These are phyloP conservation scores for Philonicus albiceps DNA, from an alignment of 2,888 invertebrate species.

Conservation along the genomic window DNA sequence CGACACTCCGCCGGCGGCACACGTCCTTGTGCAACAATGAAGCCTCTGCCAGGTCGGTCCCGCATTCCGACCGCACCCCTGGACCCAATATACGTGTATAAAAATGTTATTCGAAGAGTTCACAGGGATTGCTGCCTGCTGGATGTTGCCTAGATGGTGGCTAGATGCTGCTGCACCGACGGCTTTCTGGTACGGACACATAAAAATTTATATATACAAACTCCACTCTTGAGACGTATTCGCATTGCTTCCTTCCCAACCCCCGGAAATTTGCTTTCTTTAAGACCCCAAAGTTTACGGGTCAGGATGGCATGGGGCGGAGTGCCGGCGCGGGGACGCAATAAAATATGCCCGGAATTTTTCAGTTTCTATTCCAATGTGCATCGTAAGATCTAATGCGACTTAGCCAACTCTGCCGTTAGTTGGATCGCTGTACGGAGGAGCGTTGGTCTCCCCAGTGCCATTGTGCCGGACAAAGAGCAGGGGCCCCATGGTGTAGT, in stretches of 20 bases:
- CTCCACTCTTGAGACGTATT: not conserved
- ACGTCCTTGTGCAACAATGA: not conserved
- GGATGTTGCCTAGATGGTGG: not conserved
- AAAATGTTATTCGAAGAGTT: not conserved
- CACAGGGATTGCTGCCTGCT: not conserved
- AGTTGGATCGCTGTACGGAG: not conserved
- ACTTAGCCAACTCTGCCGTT: not conserved
- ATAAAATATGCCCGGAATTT: conserved; percentile 1
- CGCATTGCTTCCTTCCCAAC: not conserved
- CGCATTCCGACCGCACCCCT: not conserved
- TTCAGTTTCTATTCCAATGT: conserved; percentile 34
- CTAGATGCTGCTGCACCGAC: not conserved
- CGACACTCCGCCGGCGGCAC: not conserved
- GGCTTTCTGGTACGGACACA: not conserved
- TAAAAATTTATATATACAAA: not conserved
- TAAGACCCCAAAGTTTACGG: not conserved
- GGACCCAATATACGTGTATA: not conserved
- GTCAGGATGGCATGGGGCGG: not conserved
- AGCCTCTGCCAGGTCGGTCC: not conserved
- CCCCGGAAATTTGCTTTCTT: not conserved
- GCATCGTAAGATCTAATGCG: conserved; percentile 38
- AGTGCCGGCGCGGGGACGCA: not conserved
- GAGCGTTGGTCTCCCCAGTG: not conserved
- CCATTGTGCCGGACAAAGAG: not conserved
- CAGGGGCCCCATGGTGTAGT: not conserved